Conservation (phyloP, 2,113 vertebrate genomes). For the Brachyhypopomus occidentalis region DNA sequence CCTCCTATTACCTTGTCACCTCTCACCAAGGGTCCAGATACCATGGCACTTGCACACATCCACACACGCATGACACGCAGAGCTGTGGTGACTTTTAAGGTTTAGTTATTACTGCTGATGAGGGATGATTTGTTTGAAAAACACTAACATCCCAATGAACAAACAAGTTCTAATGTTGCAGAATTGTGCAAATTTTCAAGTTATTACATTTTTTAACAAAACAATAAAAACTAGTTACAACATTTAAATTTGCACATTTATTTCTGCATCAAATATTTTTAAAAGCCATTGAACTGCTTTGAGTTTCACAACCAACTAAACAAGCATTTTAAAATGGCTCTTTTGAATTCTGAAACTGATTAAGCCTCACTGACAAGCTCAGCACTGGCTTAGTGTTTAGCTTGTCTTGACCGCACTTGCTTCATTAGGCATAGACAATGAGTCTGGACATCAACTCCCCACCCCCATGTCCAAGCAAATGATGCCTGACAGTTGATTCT, state of each 20-base stretch:
- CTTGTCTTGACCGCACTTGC: constrained; percentile 38
- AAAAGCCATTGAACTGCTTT: too few species aligned
- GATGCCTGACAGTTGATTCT: neutral
- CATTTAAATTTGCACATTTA: too few species aligned
- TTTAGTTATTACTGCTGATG: neutral
- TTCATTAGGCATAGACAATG: constrained; percentile 51
- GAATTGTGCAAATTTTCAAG: neutral
- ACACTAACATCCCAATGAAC: neutral
- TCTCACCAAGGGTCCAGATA: neutral
- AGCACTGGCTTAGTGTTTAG: constrained; percentile 30
- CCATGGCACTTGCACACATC: neutral
- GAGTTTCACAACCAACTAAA: neutral
- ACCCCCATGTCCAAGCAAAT: constrained; percentile 23
- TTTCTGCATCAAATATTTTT: too few species aligned
- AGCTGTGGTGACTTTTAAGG: too few species aligned
- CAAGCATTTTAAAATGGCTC: neutral
- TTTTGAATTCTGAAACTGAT: constrained; percentile 1
- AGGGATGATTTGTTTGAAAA: neutral
- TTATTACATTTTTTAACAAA: neutral
- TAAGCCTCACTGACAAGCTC: constrained; percentile 39
- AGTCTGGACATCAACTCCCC: constrained; percentile 22
- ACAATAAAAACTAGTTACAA: too few species aligned
- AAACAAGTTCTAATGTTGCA: neutral
- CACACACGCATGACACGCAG: neutral
- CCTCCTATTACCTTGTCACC: constrained; percentile 16